Base-by-base conservation (phyloP, 92 coral and sea anemone species). In the Bergia puertoricense region DNA sequence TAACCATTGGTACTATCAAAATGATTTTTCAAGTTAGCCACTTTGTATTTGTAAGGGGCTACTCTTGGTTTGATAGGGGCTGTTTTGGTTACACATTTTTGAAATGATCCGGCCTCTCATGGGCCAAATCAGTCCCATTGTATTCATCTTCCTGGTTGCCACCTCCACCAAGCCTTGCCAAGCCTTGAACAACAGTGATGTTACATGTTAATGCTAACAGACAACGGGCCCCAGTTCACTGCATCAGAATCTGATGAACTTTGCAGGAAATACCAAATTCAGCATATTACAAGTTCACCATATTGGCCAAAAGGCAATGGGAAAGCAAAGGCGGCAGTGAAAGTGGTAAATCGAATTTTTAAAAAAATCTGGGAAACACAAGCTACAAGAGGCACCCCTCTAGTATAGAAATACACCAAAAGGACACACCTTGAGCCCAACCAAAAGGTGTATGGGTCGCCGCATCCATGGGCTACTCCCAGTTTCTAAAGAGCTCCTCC, bases 221-320 rank as follows among this genome's bases (percentile, higher is more conserved):
- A 86, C 83, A 86, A 90, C 69, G 90, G 92, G 7, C 78, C 92
- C n/a, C 90, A 90, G 50, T 90, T 90, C 75, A 89, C 81, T 41
- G 88, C 43, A 75, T 48, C 86, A 38, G 76, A 81, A n/a, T 89
- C 66, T 67, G 68, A 89, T 43, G 51, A 41, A 50, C 80, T 88
- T 57, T 78, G 86, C 62, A 65, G 73, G 41, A 79, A 30, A 36
- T 80, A 79, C 42, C 40, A 59, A 71, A 66, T 74, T 57, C 37
- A 85, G 23, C 69, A 85, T 66, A 72, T 77, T 38, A 79, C 82
- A 41, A 48, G 76, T 57, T 86, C 92, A 72, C 92, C 92, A 0
- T 86, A 86, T 23, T 86, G 88, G 82, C 82, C 82, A 14, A 79
- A 78, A 73, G 86, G 90, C 40, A 85, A 86, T 66, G 89, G 86